Evolutionary conservation across 2,797 vertebrate species (phyloP), one percentile per base, ranked within the genome.

Genomic region (Acanthopagrus latus): DNA sequence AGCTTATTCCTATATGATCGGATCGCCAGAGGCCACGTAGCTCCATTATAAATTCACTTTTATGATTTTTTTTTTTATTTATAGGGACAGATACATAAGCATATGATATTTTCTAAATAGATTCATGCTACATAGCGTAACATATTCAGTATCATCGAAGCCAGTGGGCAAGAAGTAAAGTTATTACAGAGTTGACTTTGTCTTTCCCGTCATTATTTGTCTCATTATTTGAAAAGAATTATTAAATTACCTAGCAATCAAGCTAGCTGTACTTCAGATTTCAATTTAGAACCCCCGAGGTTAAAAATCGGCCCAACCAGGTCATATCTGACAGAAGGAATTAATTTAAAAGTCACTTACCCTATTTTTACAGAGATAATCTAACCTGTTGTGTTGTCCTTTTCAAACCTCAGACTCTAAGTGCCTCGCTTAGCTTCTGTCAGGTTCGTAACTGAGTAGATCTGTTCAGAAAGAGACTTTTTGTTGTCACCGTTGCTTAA

Each of bases 61-160:
- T 20, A 44, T 57, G 43, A n/a, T 64, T 72, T 46, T 38, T 38
- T 64, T n/a, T 70, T 52, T 29, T n/a, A 18, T 46, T 29, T 5
- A 20, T 14, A 51, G 21, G 21, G 13, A 25, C n/a, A 17, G 33
- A 33, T 18, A 23, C 5, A 23, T 16, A 44, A 44, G 43, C 43
- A 16, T 44, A 44, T 44, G 43, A 5, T 44, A 2, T 44, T 14
- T 14, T 13, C 14, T 14, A 14, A 44, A 44, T 44, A 44, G 43
- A 44, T 13, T 44, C 3, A 14, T 44, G 43, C 43, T 33, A 20
- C n/a, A 46, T 44, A 17, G 7, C 33, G 33, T 8, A 44, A 38
- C 18, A 23, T 14, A 3, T n/a, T 8, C 7, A 33, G 7, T 33
- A 7, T 33, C 8, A 33, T 33, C 33, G 8, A 33, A 8, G 33